Evolutionary conservation across 2,113 vertebrate genomes (phyloP).

Genomic region (Pseudorectes ferrugineus): DNA sequence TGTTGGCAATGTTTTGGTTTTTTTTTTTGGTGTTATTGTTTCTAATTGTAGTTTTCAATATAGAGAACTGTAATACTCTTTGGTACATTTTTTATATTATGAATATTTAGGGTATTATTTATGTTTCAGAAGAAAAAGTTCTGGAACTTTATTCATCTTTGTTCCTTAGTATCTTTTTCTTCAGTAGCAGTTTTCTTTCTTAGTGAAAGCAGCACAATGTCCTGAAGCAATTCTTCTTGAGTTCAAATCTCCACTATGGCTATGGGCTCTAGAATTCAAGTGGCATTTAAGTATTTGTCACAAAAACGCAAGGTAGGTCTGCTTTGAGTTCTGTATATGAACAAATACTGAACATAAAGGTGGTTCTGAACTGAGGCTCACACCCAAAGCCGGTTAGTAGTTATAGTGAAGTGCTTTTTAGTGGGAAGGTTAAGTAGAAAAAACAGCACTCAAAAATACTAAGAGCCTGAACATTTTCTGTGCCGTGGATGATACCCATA

Average conservation of each 20-base stretch:
- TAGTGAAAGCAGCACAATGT: neutral
- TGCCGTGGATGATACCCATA: neutral
- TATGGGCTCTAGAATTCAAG: neutral
- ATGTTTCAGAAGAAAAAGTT: neutral
- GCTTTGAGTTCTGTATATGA: neutral
- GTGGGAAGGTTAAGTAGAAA: neutral
- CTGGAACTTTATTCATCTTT: neutral
- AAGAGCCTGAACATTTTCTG: neutral
- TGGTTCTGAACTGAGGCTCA: neutral
- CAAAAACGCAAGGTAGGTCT: neutral
- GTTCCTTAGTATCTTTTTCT: neutral
- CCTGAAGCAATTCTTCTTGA: neutral
- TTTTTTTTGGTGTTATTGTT: neutral
- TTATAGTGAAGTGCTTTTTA: neutral
- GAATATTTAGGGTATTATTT: neutral
- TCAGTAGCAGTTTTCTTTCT: neutral
- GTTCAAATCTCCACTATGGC: neutral
- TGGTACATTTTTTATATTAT: neutral
- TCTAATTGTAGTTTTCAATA: neutral
- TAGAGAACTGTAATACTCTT: neutral
- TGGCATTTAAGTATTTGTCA: neutral
- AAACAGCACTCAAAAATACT: neutral
- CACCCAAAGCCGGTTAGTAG: neutral
- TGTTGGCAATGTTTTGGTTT: neutral
- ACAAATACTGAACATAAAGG: neutral